Conservation (phyloP, 2,888 invertebrate species). For the Eupithecia centaureata region DNA sequence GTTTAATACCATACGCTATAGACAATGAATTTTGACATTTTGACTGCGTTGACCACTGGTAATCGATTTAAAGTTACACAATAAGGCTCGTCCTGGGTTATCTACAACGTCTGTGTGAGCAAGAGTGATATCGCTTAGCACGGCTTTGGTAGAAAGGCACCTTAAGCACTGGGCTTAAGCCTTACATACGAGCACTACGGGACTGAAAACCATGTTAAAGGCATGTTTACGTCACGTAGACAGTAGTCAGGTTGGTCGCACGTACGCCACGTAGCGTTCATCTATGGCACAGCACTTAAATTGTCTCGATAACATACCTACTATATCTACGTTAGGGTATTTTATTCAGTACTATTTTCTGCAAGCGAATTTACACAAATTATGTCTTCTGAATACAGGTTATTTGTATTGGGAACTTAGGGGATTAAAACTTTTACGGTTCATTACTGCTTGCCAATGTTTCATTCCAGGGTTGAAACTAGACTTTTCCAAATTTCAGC, state of each 20-base stretch:
- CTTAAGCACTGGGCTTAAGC: too few relatives aligned
- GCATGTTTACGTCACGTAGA: conserved; percentile 12
- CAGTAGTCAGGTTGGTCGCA: conserved; percentile 9
- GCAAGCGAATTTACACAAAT: too few relatives aligned
- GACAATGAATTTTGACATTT: too few relatives aligned
- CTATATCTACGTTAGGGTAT: conserved; percentile 1
- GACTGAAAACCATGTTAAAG: conserved; percentile 10
- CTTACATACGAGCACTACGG: conserved; percentile 17
- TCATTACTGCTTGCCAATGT: too few relatives aligned
- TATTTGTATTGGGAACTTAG: too few relatives aligned
- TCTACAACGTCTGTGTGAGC: not conserved
- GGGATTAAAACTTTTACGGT: too few relatives aligned
- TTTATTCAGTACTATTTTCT: not conserved
- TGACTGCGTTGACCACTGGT: too few relatives aligned
- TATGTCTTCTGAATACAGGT: too few relatives aligned
- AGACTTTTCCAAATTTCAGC: too few relatives aligned
- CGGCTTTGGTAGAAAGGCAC: not conserved
- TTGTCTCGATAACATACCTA: conserved; percentile 7
- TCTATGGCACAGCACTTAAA: conserved; percentile 11
- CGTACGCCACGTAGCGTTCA: conserved; percentile 3
- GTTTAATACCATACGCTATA: too few relatives aligned
- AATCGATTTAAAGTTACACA: too few relatives aligned
- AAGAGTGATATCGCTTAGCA: not conserved
- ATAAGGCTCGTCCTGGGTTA: not conserved
- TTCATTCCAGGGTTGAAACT: too few relatives aligned